phyloP scores from a whole-genome alignment of 2,113 vertebrate species.

The Mystacornis crossleyi region DNA sequence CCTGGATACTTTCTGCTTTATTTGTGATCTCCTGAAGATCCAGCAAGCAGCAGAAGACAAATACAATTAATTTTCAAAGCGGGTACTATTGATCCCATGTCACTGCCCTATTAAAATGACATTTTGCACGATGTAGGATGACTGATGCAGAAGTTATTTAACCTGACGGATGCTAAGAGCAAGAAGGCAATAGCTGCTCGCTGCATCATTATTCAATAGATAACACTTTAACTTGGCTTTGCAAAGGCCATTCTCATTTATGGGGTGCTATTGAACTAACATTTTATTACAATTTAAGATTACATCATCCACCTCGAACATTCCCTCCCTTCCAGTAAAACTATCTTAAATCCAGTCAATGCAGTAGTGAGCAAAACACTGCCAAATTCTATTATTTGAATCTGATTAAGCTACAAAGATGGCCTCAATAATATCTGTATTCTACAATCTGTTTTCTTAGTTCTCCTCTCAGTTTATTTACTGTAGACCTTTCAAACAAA shows the following conservation, averaged over 20 bases:
- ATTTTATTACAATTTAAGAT: neutral
- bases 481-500: neutral
- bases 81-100: constrained; percentile 7
- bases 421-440: neutral
- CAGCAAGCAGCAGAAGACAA: neutral
- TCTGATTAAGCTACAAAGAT: neutral
- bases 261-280: neutral
- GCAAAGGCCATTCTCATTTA: neutral
- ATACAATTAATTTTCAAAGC: neutral
- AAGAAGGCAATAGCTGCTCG: neutral
- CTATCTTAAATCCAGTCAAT: neutral
- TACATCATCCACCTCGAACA: neutral
- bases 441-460: neutral
- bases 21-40: neutral
- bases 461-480: neutral
- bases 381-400: neutral
- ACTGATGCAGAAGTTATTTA: constrained; percentile 30
- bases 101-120: constrained; percentile 31
- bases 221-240: neutral
- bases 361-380: neutral
- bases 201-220: neutral
- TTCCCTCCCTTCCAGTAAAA: neutral
- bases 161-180: neutral
- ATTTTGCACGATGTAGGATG: neutral
- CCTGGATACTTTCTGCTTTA: neutral